Evolutionary conservation across 2,797 vertebrate genomes (phyloP), one percentile per base, ranked within the genome.

Genomic region (Alauda arvensis): DNA sequence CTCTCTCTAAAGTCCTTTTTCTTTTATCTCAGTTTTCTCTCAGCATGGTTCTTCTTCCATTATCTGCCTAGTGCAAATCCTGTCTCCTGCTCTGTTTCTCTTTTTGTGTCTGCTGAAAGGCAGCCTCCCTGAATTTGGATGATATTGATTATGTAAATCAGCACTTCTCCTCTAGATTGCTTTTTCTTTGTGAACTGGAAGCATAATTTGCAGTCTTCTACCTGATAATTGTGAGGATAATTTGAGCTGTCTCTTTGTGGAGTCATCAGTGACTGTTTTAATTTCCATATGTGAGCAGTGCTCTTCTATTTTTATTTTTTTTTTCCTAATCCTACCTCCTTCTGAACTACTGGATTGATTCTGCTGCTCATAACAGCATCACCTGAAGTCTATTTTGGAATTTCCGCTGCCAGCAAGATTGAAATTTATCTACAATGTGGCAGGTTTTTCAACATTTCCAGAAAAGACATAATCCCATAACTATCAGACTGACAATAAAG

Each of bases 151-250:
- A 95, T 96, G 96, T 94, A 97, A 97, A 97, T 96, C 85, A 96
- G 83, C 86, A 91, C 71, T 93, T 96, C 92, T 96, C 83, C 85
- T 87, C 91, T 88, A 92, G 91, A 96, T 95, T 96, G 95, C 96
- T 97, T 97, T 95, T 96, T 95, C 95, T 97, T 94, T 97, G 96
- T 96, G 95, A 96, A 91, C 83, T 18, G 86, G 79, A 71, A 96
- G 83, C 49, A 84, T 91, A 96, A 95, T 96, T 97, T 95, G 92
- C 90, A 88, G 84, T 91, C 77, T 94, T 95, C 89, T 95, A 94
- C 94, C 91, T 94, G 92, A 87, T 92, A 95, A 96, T 80, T 94
- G 93, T 83, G 81, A 95, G 87, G 88, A 91, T 96, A 96, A 97
- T 97, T 97, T 95, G 94, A 96, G 92, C 93, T 93, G 91, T 93